Conservation (phyloP, 2,888 invertebrate species). For the Homarus gammarus region DNA sequence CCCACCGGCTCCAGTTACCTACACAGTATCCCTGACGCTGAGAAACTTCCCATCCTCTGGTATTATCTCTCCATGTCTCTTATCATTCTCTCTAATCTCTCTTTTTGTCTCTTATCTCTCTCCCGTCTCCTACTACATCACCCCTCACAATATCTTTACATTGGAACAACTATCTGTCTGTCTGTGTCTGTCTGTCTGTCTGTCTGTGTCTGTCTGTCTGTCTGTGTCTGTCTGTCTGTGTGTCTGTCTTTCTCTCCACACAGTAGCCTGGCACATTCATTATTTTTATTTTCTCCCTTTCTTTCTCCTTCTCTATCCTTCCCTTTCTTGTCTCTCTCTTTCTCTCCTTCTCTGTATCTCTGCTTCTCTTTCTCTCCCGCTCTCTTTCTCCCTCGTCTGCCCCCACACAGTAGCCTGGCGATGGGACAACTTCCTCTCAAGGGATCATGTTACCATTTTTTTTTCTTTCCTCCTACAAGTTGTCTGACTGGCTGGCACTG, state of each 20-base stretch:
- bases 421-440: neutral
- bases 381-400: neutral
- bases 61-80: neutral
- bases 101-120: neutral
- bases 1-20: too few relatives aligned
- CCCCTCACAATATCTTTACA: too few relatives aligned
- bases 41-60: too few relatives aligned
- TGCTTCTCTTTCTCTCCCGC: neutral
- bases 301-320: too few relatives aligned
- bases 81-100: constrained; percentile 17
- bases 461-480: neutral
- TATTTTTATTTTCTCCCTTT: too few relatives aligned
- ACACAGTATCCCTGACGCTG: too few relatives aligned
- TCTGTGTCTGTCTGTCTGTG: neutral
- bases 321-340: neutral
- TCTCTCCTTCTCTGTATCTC: neutral
- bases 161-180: constrained; percentile 11
- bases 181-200: constrained; percentile 12
- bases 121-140: too few relatives aligned
- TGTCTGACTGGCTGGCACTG: too few relatives aligned
- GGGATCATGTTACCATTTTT: neutral
- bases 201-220: neutral
- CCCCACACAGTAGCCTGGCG: neutral
- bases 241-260: neutral
- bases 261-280: too few relatives aligned